Percentiles rank a stretch among this genome's conserved stretches.
These are phyloP conservation scores for Enteromius thamalakanensis DNA, from an alignment of 2,797 vertebrate species.

Conservation along the genomic window DNA sequence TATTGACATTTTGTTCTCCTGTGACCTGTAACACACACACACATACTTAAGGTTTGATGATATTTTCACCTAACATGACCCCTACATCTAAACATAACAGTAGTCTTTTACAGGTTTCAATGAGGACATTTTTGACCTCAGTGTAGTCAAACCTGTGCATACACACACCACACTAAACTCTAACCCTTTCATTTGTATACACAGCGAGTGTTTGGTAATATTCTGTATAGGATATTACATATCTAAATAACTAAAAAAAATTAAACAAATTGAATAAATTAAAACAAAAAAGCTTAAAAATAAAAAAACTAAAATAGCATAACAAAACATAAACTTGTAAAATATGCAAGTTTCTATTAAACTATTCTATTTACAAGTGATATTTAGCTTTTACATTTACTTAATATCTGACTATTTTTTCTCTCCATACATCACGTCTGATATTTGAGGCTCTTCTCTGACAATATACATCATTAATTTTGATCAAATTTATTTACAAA, in stretches of 20 bases:
- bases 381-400: neutral
- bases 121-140: neutral
- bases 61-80: neutral
- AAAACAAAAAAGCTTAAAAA: neutral
- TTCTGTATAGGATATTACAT: neutral
- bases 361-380: neutral
- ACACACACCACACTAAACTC: neutral
- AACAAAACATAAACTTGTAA: neutral
- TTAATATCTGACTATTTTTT: neutral
- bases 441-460: neutral
- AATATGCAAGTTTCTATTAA: too few relatives aligned
- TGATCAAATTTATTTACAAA: neutral
- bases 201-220: neutral
- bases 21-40: conserved; percentile 44
- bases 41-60: neutral
- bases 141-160: neutral
- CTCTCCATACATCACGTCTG: neutral
- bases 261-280: neutral
- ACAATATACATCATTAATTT: neutral
- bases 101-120: neutral
- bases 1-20: conserved; percentile 66
- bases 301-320: neutral
- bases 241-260: neutral
- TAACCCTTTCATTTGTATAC: neutral
- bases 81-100: neutral